Evolutionary conservation across 2,113 vertebrate genomes (phyloP), one percentile per base, ranked within the genome.

Genomic region (Sebastes schlegelii): DNA sequence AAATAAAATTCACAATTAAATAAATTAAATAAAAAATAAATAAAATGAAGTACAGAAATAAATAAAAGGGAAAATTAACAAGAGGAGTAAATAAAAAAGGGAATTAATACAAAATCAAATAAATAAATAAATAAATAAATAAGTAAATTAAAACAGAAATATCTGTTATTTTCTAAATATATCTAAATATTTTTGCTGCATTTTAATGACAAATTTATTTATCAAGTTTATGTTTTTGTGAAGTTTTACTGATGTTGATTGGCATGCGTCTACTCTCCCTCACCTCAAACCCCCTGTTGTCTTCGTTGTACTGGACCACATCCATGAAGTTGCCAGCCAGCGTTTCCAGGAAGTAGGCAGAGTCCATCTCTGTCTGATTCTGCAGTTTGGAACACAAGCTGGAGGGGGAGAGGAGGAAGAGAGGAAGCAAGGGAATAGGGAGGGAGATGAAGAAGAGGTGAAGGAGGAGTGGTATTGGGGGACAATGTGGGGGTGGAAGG

Each of bases 251-350:
- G 17, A 60, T 55, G 40, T 49, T 17, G 66, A 69, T 43, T 68
- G 40, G 5, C 54, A 13, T 16, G 21, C 0, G 10, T 17, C 1
- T 11, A 1, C 16, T 71, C 16, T 34, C 43, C 51, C 91, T 94
- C 82, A 95, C 93, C 92, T 96, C 92, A 90, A 94, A 93, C 60
- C 49, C 88, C 48, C 89, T n/a, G 75, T 92, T 96, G 90, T 92
- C 92, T 92, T 95, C 82, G 62, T 92, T 93, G 84, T 91, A 95
- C 74, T 94, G 91, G 74, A 95, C 93, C 65, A 95, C 91, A 62
- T 92, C 89, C 94, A 90, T 90, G 62, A 90, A 92, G 83, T 88
- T 94, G n/a, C 93, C 94, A 46, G 92, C 94, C 76, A 95, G 80
- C 0, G 68, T 90, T 85, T 96, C 93, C 71, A 94, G 73, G 80